A percentile compares a stretch with the other conserved stretches of the same genome.
phyloP scores from a whole-genome alignment of 2,888 invertebrate genomes.

The Erebia aethiops region DNA sequence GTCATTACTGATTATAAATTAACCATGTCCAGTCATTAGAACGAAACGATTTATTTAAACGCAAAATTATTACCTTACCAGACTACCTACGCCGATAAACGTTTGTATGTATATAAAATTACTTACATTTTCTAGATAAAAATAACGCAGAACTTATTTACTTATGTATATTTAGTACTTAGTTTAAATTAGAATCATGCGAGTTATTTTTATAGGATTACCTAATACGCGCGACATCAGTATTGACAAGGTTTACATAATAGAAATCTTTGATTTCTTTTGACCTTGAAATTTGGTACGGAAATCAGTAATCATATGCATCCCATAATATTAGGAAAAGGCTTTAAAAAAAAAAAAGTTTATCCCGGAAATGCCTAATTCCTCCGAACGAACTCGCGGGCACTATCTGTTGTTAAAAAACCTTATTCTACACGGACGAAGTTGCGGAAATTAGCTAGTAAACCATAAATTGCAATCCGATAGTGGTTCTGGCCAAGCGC shows the following conservation, averaged over 20 bases:
- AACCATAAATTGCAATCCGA: constrained; percentile 23
- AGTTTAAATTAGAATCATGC: neutral
- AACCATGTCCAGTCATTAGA: neutral
- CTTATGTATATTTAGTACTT: neutral
- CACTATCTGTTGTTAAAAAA: too few relatives aligned
- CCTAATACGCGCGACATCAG: too few relatives aligned
- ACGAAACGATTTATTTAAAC: neutral
- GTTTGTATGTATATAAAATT: neutral
- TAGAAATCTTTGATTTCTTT: too few relatives aligned
- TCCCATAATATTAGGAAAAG: too few relatives aligned
- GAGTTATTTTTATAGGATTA: neutral
- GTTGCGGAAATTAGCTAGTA: neutral
- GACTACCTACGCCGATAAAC: constrained; percentile 1
- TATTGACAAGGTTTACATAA: too few relatives aligned
- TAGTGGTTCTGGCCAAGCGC: constrained; percentile 16
- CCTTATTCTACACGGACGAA: too few relatives aligned
- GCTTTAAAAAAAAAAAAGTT: too few relatives aligned
- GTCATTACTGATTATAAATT: neutral
- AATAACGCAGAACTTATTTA: neutral
- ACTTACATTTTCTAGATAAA: neutral
- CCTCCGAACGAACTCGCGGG: too few relatives aligned
- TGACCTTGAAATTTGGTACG: too few relatives aligned
- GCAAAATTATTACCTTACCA: neutral
- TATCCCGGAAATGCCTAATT: too few relatives aligned
- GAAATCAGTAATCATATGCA: too few relatives aligned